Base-by-base conservation (phyloP, 2,113 vertebrate species). In the Sceloporus undulatus region DNA sequence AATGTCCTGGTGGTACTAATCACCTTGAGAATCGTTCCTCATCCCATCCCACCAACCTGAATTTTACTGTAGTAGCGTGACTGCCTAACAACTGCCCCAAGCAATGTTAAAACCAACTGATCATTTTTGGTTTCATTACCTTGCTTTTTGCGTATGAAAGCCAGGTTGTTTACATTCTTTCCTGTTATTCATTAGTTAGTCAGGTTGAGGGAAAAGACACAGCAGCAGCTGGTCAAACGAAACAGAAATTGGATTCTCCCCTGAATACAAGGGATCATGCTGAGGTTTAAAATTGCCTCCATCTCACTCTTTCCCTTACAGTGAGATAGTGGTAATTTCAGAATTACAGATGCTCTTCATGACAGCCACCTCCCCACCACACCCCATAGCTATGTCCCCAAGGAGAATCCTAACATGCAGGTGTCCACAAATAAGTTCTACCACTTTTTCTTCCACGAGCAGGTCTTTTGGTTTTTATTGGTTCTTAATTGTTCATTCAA, bases 91-190 rank as follows among this genome's bases (percentile, higher is more conserved):
- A 88, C 89, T 93, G 91, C 84, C 90, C 90, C 88, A 92, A 93
- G 92, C 88, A 80, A 88, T 90, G 79, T 91, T 9, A 84, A 85
- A 75, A 88, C 83, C 19, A 79, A 92, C 81, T 82, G 89, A 87
- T 95, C 89, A 84, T 91, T 77, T 82, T 90, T 77, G 86, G 92
- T 59, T 94, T 93, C 88, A 92, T 92, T 92, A 85, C 84, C 85
- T 80, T 91, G 90, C 90, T 91, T 18, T 14, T 88, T 91, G 78
- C 85, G 91, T 92, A 88, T 93, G 91, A 62, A 92, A 93, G 92
- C 90, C 93, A 82, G 80, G 84, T 89, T 91, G 88, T 90, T 94
- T 93, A 90, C 92, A 94, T 88, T 92, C 90, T 91, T 92, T 89
- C 93, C 90, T 85, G 80, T 91, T 89, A 48, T 84, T 34, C 34